Evolutionary conservation across 2,113 vertebrate species (phyloP).

Genomic region (Tupaia tana): DNA sequence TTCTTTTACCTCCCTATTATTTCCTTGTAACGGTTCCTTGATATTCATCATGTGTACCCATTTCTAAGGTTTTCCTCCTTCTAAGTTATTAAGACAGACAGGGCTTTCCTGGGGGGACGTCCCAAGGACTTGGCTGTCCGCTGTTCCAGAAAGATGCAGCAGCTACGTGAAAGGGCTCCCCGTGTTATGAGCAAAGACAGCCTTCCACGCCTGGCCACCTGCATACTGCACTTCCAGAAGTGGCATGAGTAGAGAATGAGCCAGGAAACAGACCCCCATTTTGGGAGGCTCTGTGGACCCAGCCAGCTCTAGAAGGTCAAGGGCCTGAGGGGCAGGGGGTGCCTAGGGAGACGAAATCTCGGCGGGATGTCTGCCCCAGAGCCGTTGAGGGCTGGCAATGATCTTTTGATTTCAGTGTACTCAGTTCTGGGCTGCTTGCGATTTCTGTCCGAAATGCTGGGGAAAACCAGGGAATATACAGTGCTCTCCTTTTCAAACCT

Average conservation of each 20-base stretch:
- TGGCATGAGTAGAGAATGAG: background rate
- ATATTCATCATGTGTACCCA: background rate
- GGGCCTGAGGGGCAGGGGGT: background rate
- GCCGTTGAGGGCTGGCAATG: background rate
- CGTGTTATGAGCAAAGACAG: fast-evolving
- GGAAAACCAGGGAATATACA: background rate
- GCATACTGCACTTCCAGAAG: background rate
- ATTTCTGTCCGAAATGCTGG: background rate
- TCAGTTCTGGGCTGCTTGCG: background rate
- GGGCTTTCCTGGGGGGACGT: background rate
- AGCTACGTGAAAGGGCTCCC: background rate
- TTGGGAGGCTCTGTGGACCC: background rate
- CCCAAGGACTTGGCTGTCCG: background rate
- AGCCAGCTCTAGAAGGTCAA: background rate
- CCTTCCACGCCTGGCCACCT: background rate
- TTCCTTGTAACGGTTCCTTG: conserved; percentile 42
- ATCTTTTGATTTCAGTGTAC: background rate
- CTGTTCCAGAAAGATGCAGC: background rate
- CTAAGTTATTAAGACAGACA: background rate
- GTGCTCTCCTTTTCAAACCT: background rate
- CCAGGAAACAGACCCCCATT: background rate
- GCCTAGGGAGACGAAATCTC: background rate
- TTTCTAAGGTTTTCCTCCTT: background rate
- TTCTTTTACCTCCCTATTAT: conserved; percentile 43
- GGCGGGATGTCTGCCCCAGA: background rate